Percentiles rank a stretch among this genome's conserved stretches.
phyloP scores from a whole-genome alignment of 2,888 invertebrate genomes.

The Athalia cordata region DNA sequence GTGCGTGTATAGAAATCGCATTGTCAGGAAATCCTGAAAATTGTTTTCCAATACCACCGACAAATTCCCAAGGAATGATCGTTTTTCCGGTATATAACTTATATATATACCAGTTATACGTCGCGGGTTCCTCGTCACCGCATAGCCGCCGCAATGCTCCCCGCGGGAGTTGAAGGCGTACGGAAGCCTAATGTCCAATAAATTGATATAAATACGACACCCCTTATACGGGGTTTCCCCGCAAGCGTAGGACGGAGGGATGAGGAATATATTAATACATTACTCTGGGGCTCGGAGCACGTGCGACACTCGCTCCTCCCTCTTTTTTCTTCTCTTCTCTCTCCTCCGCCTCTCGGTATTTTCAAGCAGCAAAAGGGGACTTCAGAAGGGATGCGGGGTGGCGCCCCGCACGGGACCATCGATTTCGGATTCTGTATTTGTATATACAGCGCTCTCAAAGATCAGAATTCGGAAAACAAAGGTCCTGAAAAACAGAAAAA shows the following conservation, averaged over 20 bases:
- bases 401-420: slow-evolving; percentile 1
- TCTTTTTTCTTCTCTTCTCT: slow-evolving; percentile 9
- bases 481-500: neutral
- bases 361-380: slow-evolving; percentile 35
- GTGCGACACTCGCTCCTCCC: slow-evolving; percentile 35
- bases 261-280: slow-evolving; percentile 49
- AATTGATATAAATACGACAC: slow-evolving; percentile 49
- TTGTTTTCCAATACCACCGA: slow-evolving; percentile 47
- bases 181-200: slow-evolving; percentile 48
- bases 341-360: slow-evolving; percentile 16
- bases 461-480: neutral
- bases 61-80: slow-evolving; percentile 47
- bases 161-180: slow-evolving; percentile 26
- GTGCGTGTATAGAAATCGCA: slow-evolving; percentile 33
- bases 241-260: slow-evolving; percentile 15
- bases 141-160: slow-evolving; percentile 43
- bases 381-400: neutral
- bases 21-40: slow-evolving; percentile 48
- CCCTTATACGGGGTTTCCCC: slow-evolving; percentile 40
- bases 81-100: slow-evolving; percentile 25
- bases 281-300: slow-evolving; percentile 46
- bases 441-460: neutral
- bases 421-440: slow-evolving; percentile 8
- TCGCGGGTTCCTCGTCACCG: slow-evolving; percentile 34
- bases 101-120: neutral